These are phyloP conservation scores for Gambelia wislizenii DNA, from an alignment of 2,797 vertebrate species.

Conservation along the genomic window DNA sequence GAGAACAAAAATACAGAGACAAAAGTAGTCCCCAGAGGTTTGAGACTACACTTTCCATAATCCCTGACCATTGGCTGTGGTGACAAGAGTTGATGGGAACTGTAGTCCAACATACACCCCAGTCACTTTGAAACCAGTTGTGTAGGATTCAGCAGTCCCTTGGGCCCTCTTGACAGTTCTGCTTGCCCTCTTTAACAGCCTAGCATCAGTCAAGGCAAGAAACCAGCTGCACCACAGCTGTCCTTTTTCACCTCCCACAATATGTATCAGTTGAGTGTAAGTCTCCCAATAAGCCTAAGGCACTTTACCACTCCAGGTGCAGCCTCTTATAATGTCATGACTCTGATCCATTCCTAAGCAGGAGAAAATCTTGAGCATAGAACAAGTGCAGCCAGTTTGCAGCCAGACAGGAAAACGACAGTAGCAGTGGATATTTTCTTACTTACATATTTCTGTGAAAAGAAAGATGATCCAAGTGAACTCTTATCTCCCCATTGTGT, in stretches of 20 bases:
- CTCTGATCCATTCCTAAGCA: not conserved
- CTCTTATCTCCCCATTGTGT: not conserved
- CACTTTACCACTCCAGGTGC: not conserved
- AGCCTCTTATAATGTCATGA: not conserved
- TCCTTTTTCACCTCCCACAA: not conserved
- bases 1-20: not conserved
- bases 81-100: not conserved
- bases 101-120: too few relatives aligned
- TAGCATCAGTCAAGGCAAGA: not conserved
- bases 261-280: not conserved
- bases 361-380: not conserved
- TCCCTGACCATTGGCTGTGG: not conserved
- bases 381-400: not conserved
- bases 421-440: not conserved
- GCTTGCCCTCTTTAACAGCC: not conserved
- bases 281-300: not conserved
- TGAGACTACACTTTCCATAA: not conserved
- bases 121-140: not conserved
- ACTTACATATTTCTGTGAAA: not conserved
- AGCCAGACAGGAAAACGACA: too few relatives aligned
- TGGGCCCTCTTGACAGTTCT: not conserved
- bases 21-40: not conserved
- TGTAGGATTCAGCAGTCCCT: not conserved
- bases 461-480: accelerated
- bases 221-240: not conserved